phyloP scores from a whole-genome alignment of 2,797 vertebrate genomes.

The Mormyrops boulengeri region DNA sequence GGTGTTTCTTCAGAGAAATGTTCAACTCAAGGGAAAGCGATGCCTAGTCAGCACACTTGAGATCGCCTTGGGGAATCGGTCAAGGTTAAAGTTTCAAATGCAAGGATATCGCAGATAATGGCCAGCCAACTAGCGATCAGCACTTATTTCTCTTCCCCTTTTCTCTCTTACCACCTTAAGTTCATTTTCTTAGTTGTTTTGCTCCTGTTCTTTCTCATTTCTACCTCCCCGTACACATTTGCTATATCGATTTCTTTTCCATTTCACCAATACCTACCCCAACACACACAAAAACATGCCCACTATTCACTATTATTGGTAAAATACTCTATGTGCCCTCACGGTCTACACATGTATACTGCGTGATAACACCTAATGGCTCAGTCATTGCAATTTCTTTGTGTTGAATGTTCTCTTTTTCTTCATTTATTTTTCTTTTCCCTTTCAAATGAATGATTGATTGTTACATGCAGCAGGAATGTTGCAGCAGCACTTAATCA shows the following conservation, averaged over 20 bases:
- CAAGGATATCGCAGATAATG: not conserved
- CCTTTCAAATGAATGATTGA: not conserved
- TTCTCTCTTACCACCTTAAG: not conserved
- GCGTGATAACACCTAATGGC: not conserved
- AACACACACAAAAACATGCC: not conserved
- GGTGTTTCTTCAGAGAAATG: not conserved
- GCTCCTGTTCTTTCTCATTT: not conserved
- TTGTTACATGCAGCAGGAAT: not conserved
- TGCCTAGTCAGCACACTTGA: not conserved
- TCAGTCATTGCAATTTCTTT: not conserved
- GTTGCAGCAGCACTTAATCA: not conserved
- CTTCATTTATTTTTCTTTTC: not conserved
- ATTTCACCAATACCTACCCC: not conserved
- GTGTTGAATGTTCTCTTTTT: not conserved
- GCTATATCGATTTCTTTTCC: not conserved
- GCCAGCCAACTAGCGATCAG: not conserved
- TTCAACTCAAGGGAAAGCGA: not conserved
- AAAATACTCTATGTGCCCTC: not conserved
- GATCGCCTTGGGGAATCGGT: not conserved
- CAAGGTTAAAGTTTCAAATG: not conserved
- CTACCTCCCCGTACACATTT: not conserved
- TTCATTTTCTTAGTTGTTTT: not conserved
- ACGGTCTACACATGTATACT: not conserved
- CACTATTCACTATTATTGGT: not conserved
- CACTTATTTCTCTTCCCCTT: not conserved